Evolutionary conservation across 1,140 invertebrate species (phyloP).

Genomic region (Polypedilum vanderplanki): DNA sequence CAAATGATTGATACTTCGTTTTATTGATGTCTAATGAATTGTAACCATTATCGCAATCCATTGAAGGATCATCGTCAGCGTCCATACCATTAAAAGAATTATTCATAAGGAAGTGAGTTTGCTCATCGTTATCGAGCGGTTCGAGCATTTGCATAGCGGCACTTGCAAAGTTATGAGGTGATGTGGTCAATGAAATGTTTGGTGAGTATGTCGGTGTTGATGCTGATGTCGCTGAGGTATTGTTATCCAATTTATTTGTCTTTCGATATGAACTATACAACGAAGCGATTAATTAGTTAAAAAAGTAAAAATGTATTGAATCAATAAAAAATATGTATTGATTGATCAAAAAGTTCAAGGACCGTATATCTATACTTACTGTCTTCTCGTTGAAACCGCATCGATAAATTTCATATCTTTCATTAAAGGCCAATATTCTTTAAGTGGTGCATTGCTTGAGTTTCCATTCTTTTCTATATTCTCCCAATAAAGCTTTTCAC

Average conservation of each 20-base stretch:
- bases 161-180: constrained; percentile 10
- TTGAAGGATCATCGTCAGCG: neutral
- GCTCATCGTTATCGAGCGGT: neutral
- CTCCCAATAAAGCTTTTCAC: constrained; percentile 2
- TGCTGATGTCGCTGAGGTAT: neutral
- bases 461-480: constrained; percentile 25
- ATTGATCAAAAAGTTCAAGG: neutral
- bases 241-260: neutral
- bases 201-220: neutral
- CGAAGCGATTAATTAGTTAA: neutral
- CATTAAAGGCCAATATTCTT: constrained; percentile 23
- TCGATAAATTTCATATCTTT: constrained; percentile 27
- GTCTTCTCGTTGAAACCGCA: constrained; percentile 10
- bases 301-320: neutral
- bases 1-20: constrained; percentile 9
- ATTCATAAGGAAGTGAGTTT: constrained; percentile 24
- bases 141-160: constrained; percentile 9
- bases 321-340: neutral
- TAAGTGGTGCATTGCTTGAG: constrained; percentile 26
- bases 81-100: constrained; percentile 25
- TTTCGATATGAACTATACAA: constrained; percentile 17
- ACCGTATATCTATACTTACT: neutral
- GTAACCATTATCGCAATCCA: constrained; percentile 16
- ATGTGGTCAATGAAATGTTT: constrained; percentile 15
- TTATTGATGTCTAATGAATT: constrained; percentile 15